Conservation (phyloP, 1,140 invertebrate genomes). For the Pachypeltis micranthus region DNA sequence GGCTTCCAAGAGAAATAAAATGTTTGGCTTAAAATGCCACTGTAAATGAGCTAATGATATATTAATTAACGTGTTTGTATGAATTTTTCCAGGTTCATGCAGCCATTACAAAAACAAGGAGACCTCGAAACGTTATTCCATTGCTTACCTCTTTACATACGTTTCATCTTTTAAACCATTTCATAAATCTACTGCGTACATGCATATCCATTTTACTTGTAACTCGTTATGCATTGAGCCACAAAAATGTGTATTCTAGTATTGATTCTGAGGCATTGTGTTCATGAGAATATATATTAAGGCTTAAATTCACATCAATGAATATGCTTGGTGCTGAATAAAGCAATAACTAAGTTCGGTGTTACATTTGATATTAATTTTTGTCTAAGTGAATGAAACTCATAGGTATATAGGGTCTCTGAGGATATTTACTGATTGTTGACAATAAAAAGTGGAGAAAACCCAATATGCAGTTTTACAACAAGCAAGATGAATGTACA, state of each 20-base stretch:
- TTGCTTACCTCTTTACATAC: slow-evolving; percentile 1
- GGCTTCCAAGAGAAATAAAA: neutral
- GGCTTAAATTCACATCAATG: slow-evolving; percentile 6
- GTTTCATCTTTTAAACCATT: slow-evolving; percentile 1
- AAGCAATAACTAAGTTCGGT: slow-evolving; percentile 11
- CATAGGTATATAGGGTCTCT: slow-evolving; percentile 12
- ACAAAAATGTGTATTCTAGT: neutral
- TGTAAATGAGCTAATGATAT: neutral
- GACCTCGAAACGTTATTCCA: neutral
- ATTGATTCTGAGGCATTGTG: slow-evolving; percentile 10
- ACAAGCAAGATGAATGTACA: neutral
- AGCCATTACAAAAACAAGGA: neutral
- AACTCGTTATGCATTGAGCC: neutral
- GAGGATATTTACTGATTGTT: slow-evolving; percentile 17
- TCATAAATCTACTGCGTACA: no score
- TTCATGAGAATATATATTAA: slow-evolving; percentile 15
- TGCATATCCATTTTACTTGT: no score
- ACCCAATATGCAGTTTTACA: neutral
- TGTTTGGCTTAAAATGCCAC: neutral
- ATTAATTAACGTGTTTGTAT: neutral
- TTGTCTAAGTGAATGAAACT: neutral
- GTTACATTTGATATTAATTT: slow-evolving; percentile 13
- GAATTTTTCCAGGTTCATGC: neutral
- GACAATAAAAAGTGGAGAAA: slow-evolving; percentile 17
- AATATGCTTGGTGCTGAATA: slow-evolving; percentile 19